phyloP scores from a whole-genome alignment of 2,113 vertebrate species.

The Amazona vittata region DNA sequence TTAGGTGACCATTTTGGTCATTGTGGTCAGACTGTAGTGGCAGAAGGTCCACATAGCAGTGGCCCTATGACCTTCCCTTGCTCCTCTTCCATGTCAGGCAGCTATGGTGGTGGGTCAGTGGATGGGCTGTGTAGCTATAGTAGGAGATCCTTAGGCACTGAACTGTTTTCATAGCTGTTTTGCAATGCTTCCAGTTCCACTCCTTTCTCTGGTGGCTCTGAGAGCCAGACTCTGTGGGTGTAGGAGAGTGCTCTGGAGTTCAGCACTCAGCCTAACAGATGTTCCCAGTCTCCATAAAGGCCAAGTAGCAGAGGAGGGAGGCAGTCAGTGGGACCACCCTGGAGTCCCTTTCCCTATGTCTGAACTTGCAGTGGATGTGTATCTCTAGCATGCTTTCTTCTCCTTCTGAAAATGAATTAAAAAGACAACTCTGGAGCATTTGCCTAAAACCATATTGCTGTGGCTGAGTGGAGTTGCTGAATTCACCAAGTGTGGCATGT shows the following conservation, averaged over 20 bases:
- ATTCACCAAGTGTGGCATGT: rapidly evolving
- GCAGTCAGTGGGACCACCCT: neutral
- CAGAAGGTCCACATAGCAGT: neutral
- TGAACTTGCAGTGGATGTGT: neutral
- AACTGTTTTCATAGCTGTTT: neutral
- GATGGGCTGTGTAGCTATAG: neutral
- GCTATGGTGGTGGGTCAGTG: neutral
- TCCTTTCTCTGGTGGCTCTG: neutral
- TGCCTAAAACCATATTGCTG: neutral
- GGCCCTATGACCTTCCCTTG: neutral
- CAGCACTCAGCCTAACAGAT: neutral
- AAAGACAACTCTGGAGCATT: neutral
- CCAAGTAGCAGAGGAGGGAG: neutral
- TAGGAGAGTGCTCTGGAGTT: neutral
- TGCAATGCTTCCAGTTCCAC: neutral
- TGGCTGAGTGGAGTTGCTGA: neutral
- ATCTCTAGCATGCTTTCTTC: neutral
- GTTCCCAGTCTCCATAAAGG: neutral
- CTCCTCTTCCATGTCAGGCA: neutral
- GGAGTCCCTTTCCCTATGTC: neutral
- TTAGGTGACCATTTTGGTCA: neutral
- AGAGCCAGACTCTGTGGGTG: neutral
- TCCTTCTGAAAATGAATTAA: neutral
- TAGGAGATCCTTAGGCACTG: neutral
- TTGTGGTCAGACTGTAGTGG: neutral